Evolutionary conservation across 1,140 invertebrate genomes (phyloP).

Genomic region (Zaprionus taronus): DNA sequence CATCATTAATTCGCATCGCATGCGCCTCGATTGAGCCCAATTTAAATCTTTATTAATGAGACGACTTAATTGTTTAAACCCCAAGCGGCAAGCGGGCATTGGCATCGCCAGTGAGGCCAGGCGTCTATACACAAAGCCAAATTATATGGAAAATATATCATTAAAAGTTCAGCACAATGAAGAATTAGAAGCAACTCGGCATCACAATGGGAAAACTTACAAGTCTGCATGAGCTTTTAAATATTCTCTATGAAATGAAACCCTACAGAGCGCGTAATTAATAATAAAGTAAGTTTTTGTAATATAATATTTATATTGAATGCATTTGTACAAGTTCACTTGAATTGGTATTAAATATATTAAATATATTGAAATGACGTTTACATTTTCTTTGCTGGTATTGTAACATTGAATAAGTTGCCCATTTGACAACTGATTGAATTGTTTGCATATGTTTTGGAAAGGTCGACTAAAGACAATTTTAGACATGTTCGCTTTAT

Average conservation of each 20-base stretch:
- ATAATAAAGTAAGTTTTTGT: neutral
- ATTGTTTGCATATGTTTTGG: too few relatives aligned
- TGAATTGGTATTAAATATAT: too few relatives aligned
- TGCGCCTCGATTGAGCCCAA: slow-evolving; percentile 25
- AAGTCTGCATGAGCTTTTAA: neutral
- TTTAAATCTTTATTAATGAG: slow-evolving; percentile 60
- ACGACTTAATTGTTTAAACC: slow-evolving; percentile 38
- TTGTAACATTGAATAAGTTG: too few relatives aligned
- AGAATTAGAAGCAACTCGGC: neutral
- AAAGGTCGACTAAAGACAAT: too few relatives aligned
- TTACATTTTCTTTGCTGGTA: too few relatives aligned
- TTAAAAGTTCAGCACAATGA: neutral
- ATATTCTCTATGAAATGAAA: neutral
- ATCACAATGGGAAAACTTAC: neutral
- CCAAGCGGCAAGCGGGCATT: neutral
- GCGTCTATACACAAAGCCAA: neutral
- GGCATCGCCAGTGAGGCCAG: neutral
- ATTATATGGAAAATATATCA: neutral
- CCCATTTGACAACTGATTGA: too few relatives aligned
- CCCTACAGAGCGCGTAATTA: neutral
- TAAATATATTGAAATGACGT: too few relatives aligned
- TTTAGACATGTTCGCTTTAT: too few relatives aligned
- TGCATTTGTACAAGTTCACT: too few relatives aligned
- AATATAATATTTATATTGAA: too few relatives aligned
- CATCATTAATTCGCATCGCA: slow-evolving; percentile 53